A percentile compares a stretch with the other conserved stretches of the same genome.
Evolutionary conservation across 1,140 invertebrate species (phyloP).

Genomic region (Bombyx mori): ASM3026992v2 NC_085123.1:16770001-16770500

Average conservation of each 20-base stretch:
- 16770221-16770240: slow-evolving; percentile 14
- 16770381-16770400: neutral
- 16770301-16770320: slow-evolving; percentile 64
- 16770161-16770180: too few relatives aligned
- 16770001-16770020: too few relatives aligned
- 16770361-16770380: too few relatives aligned
- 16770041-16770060: too few relatives aligned
- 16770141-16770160: too few relatives aligned
- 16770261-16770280: slow-evolving; percentile 78
- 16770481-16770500: slow-evolving; percentile 70
- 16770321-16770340: slow-evolving; percentile 33
- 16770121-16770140: too few relatives aligned
- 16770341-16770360: neutral
- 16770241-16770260: slow-evolving; percentile 72
- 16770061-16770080: too few relatives aligned
- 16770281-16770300: slow-evolving; percentile 76
- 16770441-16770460: slow-evolving; percentile 24
- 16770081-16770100: too few relatives aligned
- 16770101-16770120: too few relatives aligned
- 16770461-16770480: slow-evolving; percentile 26
- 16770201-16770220: slow-evolving; percentile 6
- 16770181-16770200: neutral
- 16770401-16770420: slow-evolving; percentile 44
- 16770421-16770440: slow-evolving; percentile 68
- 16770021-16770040: too few relatives aligned